Evolutionary conservation across 2,888 invertebrate genomes (phyloP).

Genomic region (Tetrapedia diversipes): DNA sequence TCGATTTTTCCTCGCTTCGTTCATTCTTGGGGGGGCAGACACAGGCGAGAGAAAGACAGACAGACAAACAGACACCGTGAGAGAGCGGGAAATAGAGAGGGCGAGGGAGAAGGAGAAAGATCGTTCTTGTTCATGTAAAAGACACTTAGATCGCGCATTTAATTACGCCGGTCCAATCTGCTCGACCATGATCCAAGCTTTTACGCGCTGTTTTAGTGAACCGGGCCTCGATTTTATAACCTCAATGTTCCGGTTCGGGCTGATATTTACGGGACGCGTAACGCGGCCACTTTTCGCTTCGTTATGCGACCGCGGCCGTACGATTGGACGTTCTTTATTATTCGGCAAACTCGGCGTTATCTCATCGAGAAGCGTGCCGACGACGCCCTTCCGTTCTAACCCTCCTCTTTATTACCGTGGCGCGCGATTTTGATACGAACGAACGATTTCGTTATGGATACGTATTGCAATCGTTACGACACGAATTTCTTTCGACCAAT

Average conservation of each 20-base stretch:
- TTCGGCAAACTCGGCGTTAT: conserved; percentile 40
- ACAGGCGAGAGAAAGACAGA: too few species aligned
- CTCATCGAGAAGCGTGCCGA: conserved; percentile 2
- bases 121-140: neutral
- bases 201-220: conserved; percentile 2
- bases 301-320: conserved; percentile 20
- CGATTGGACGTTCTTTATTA: conserved; percentile 40
- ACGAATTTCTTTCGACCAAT: neutral
- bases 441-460: too few species aligned
- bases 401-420: conserved; percentile 21
- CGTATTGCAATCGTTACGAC: neutral
- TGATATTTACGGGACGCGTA: conserved; percentile 39
- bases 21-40: too few species aligned
- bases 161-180: conserved; percentile 15
- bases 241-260: conserved; percentile 1
- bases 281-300: conserved; percentile 32
- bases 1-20: conserved; percentile 5
- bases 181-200: neutral
- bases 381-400: conserved; percentile 3
- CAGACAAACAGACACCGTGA: too few species aligned
- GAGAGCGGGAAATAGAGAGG: too few species aligned
- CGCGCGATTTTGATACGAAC: neutral
- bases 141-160: conserved; percentile 18
- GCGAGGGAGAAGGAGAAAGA: neutral
- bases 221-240: conserved; percentile 29